These are phyloP conservation scores for Noctilio leporinus DNA, from an alignment of 2,113 vertebrate species.

Conservation along the genomic window DNA sequence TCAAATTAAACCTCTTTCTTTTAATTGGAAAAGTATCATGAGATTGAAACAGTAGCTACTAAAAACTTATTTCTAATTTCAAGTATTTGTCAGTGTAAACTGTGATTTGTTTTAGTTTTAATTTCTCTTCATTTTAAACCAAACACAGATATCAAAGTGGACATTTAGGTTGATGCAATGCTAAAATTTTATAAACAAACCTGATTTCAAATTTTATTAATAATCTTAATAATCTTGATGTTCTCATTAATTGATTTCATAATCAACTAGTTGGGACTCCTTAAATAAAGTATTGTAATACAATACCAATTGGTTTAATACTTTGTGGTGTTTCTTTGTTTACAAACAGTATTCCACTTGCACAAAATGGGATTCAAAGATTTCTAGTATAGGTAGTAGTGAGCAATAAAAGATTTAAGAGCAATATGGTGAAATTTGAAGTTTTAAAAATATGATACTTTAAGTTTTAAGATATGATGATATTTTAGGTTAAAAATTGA, in stretches of 20 bases:
- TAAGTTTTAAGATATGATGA: neutral
- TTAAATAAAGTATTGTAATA: neutral
- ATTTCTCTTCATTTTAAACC: neutral
- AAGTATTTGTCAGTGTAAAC: neutral
- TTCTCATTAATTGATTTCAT: neutral
- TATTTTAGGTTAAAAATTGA: neutral
- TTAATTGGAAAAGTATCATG: slow-evolving; percentile 19
- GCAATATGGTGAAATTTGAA: neutral
- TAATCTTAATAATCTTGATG: neutral
- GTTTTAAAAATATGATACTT: neutral
- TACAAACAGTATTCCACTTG: neutral
- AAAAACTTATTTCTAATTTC: slow-evolving; percentile 31
- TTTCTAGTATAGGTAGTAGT: neutral
- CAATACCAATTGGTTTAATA: neutral
- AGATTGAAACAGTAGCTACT: neutral
- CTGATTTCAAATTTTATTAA: neutral
- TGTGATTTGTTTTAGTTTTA: neutral
- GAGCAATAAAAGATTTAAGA: neutral
- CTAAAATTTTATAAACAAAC: neutral
- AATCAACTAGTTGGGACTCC: neutral
- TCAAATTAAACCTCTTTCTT: slow-evolving; percentile 1
- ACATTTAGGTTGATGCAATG: neutral
- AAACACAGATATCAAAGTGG: neutral
- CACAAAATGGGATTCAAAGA: neutral
- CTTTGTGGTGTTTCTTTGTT: neutral